Evolutionary conservation across 2,797 vertebrate genomes (phyloP).

Genomic region (Neosalanx taihuensis): DNA sequence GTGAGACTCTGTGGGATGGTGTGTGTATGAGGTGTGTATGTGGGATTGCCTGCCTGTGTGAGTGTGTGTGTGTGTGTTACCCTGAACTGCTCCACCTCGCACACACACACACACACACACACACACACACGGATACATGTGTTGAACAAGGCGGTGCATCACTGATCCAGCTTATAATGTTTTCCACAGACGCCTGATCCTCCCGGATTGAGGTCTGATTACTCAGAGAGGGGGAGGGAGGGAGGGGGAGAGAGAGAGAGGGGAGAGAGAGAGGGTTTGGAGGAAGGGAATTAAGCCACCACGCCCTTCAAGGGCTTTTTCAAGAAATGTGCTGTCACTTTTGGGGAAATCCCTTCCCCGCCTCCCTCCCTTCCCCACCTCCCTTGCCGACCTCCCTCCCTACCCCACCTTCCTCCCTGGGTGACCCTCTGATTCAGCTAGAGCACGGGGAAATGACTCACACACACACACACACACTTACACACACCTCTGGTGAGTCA

Average conservation of each 20-base stretch:
- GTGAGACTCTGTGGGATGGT: not conserved
- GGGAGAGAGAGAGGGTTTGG: not conserved
- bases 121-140: not conserved
- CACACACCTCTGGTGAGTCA: not conserved
- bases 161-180: conserved; percentile 6
- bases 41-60: too few relatives aligned
- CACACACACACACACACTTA: conserved; percentile 7
- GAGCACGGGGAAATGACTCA: conserved; percentile 20
- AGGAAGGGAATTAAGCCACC: not conserved
- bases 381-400: not conserved
- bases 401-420: not conserved
- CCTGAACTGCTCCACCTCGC: too few relatives aligned
- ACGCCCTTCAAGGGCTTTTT: conserved; percentile 14
- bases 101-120: not conserved
- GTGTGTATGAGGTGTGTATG: not conserved
- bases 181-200: conserved; percentile 7
- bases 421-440: conserved; percentile 42
- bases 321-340: not conserved
- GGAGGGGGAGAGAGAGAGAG: not conserved
- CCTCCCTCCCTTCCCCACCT: not conserved
- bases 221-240: not conserved
- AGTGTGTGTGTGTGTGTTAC: not conserved
- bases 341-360: not conserved
- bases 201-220: conserved; percentile 2
- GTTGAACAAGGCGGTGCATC: not conserved